Evolutionary conservation across 2,797 vertebrate species (phyloP).

Genomic region (Brachyrhaphis roseni): DNA sequence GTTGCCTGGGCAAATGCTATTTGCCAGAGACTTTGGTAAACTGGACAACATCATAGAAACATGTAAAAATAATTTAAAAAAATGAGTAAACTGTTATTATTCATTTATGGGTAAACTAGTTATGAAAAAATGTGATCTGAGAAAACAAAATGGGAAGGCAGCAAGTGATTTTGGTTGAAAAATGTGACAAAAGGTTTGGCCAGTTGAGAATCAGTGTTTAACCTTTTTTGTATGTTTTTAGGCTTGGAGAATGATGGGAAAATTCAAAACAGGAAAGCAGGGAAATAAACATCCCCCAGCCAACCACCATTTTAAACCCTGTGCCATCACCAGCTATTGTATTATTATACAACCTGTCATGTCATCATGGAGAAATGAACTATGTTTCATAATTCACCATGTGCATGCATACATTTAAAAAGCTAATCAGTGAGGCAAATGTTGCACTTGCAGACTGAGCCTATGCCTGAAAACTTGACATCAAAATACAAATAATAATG

Average conservation of each 20-base stretch:
- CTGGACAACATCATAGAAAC: not conserved
- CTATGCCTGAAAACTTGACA: not conserved
- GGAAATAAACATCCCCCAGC: not conserved
- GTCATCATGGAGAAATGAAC: not conserved
- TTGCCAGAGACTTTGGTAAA: not conserved
- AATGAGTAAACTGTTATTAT: not conserved
- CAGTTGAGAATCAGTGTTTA: not conserved
- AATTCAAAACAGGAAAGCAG: not conserved
- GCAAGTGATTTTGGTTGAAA: not conserved
- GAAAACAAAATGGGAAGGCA: not conserved
- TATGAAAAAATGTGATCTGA: not conserved
- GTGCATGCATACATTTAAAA: not conserved
- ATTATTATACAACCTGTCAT: not conserved
- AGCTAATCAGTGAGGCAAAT: not conserved
- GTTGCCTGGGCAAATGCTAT: not conserved
- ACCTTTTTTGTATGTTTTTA: not conserved
- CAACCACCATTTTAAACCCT: not conserved
- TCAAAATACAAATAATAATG: not conserved
- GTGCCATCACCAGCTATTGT: not conserved
- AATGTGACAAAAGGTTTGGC: not conserved
- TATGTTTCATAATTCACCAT: not conserved
- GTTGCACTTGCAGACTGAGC: not conserved
- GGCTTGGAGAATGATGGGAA: not conserved
- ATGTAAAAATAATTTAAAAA: too few species aligned
- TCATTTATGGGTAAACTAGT: not conserved